Conservation (phyloP, 2,797 vertebrate genomes). For the Danio jaintianensis region DNA sequence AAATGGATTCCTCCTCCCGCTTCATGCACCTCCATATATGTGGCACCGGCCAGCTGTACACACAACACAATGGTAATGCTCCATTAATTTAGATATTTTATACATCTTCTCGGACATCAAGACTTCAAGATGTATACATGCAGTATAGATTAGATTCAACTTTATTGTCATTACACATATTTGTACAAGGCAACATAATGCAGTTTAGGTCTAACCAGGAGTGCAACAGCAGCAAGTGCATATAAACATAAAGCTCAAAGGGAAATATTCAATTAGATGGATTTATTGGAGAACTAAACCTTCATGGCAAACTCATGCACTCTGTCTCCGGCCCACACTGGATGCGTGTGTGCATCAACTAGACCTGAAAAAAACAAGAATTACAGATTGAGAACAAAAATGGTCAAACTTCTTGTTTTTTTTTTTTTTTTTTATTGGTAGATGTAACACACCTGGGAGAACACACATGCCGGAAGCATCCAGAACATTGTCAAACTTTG, state of each 20-base stretch:
- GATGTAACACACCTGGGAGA: constrained; percentile 84
- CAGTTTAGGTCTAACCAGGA: no score
- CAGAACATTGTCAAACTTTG: constrained; percentile 85
- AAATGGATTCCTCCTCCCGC: constrained; percentile 96
- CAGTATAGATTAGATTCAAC: neutral
- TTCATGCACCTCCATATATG: constrained; percentile 95
- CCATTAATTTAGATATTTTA: neutral
- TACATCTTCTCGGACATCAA: neutral
- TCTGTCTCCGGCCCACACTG: constrained; percentile 96
- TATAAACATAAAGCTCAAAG: no score
- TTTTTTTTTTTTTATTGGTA: no score
- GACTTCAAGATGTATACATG: neutral
- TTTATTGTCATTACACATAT: no score
- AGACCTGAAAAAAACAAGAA: constrained; percentile 80
- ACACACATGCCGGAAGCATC: constrained; percentile 92
- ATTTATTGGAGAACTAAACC: constrained; percentile 71
- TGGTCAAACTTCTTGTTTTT: neutral
- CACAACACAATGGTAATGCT: constrained; percentile 16
- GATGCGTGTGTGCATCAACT: constrained; percentile 95
- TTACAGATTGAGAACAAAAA: neutral
- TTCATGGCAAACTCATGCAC: constrained; percentile 99
- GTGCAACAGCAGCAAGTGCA: no score
- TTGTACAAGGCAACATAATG: no score
- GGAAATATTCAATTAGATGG: neutral
- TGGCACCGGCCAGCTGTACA: constrained; percentile 89